These are phyloP conservation scores for Nomada goodeniana DNA, from an alignment of 2,888 invertebrate genomes.

Conservation along the genomic window DNA sequence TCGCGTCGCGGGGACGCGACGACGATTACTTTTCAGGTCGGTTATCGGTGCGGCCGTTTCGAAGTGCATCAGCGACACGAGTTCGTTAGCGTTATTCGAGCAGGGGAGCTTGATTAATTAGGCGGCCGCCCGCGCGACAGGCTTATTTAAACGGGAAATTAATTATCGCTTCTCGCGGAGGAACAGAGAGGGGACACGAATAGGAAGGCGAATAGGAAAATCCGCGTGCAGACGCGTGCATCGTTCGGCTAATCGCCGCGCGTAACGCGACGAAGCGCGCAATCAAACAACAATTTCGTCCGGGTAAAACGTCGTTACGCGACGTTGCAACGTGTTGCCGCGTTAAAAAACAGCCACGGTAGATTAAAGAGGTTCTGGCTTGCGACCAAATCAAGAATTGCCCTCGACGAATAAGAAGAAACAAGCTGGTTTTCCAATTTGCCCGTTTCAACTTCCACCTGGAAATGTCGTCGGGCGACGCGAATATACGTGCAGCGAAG, in stretches of 20 bases:
- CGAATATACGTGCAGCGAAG: no score
- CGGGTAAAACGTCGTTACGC: no score
- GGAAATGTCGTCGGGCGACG: no score
- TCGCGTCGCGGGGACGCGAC: conserved; percentile 4
- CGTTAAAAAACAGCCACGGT: no score
- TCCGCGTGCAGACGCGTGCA: conserved; percentile 19
- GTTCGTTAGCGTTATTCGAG: conserved; percentile 61
- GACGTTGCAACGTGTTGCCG: no score
- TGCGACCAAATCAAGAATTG: no score
- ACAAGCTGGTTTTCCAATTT: no score
- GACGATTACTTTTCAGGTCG: conserved; percentile 40
- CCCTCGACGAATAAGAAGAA: no score
- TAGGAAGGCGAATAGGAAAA: not conserved
- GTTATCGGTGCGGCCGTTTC: conserved; percentile 31
- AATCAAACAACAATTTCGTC: not conserved
- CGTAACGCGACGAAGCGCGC: conserved; percentile 26
- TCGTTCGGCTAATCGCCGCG: conserved; percentile 41
- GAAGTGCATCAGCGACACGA: conserved; percentile 43
- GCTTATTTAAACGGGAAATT: conserved; percentile 65
- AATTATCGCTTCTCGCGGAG: conserved; percentile 50
- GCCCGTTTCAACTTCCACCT: no score
- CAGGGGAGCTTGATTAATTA: conserved; percentile 63
- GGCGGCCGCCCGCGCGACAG: conserved; percentile 17
- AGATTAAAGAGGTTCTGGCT: no score
- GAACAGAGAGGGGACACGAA: conserved; percentile 23